phyloP scores from a whole-genome alignment of 2,888 invertebrate species.

The Pheosia tremula region DNA sequence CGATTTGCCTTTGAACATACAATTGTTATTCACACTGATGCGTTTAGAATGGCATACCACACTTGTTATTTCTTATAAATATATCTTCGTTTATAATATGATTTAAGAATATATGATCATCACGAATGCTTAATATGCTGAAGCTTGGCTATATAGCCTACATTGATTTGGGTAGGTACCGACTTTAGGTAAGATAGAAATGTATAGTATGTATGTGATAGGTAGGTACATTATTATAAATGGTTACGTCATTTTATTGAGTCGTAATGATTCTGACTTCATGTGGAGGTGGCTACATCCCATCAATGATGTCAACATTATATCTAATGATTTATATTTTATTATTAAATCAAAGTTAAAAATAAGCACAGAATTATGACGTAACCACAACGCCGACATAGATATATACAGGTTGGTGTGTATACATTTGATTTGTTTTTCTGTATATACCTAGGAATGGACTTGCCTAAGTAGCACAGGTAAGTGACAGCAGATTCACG shows the following conservation, averaged over 20 bases:
- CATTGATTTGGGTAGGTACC: neutral
- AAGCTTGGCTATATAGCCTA: constrained; percentile 12
- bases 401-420: neutral
- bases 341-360: neutral
- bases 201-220: neutral
- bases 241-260: neutral
- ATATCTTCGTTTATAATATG: too few relatives aligned
- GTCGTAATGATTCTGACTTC: constrained; percentile 4
- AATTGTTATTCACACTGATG: constrained; percentile 54
- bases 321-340: constrained; percentile 1
- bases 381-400: neutral
- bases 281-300: constrained; percentile 9
- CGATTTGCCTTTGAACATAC: constrained; percentile 55
- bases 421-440: neutral
- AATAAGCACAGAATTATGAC: neutral
- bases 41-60: constrained; percentile 38
- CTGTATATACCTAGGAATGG: too few relatives aligned
- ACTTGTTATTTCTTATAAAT: constrained; percentile 8
- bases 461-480: too few relatives aligned
- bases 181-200: neutral
- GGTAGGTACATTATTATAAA: neutral
- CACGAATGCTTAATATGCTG: too few relatives aligned
- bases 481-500: too few relatives aligned
- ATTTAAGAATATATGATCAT: too few relatives aligned
- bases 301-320: constrained; percentile 6